These are phyloP conservation scores for Glossosoma conforme DNA, from an alignment of 1,140 invertebrate genomes.

Conservation along the genomic window DNA sequence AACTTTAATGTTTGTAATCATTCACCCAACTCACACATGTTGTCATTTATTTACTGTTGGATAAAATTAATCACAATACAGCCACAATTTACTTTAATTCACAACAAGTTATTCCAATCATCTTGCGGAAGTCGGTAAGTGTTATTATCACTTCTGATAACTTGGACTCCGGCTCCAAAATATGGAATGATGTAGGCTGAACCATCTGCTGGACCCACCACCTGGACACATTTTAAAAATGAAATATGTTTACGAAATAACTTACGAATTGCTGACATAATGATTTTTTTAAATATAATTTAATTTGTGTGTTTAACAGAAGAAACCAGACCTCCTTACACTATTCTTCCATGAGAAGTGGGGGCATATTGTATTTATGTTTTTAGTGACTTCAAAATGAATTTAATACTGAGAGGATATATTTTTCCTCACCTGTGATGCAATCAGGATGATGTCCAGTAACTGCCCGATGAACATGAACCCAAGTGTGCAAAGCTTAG, in stretches of 20 bases:
- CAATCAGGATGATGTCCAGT: slow-evolving; percentile 92
- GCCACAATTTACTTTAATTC: too few species aligned
- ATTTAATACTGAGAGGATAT: too few species aligned
- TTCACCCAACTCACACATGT: too few species aligned
- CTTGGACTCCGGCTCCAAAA: slow-evolving; percentile 81
- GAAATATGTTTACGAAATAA: too few species aligned
- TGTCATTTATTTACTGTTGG: too few species aligned
- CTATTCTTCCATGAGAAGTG: too few species aligned
- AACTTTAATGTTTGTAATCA: too few species aligned
- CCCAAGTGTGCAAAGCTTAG: slow-evolving; percentile 93
- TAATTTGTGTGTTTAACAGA: background rate
- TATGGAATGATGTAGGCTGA: slow-evolving; percentile 94
- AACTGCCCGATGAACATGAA: slow-evolving; percentile 96
- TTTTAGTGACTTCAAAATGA: too few species aligned
- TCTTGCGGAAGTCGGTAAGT: slow-evolving; percentile 78
- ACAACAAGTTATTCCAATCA: slow-evolving; percentile 69
- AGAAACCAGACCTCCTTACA: too few species aligned
- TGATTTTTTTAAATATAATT: background rate
- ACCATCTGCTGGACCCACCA: slow-evolving; percentile 91
- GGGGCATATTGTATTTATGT: too few species aligned
- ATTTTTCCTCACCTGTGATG: slow-evolving; percentile 66
- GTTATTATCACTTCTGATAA: slow-evolving; percentile 78
- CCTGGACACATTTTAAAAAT: slow-evolving; percentile 57
- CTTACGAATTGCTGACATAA: background rate
- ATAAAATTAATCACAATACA: too few species aligned